Base-by-base conservation (phyloP, 2,888 invertebrate species). In the Drosophila infuscata region DNA sequence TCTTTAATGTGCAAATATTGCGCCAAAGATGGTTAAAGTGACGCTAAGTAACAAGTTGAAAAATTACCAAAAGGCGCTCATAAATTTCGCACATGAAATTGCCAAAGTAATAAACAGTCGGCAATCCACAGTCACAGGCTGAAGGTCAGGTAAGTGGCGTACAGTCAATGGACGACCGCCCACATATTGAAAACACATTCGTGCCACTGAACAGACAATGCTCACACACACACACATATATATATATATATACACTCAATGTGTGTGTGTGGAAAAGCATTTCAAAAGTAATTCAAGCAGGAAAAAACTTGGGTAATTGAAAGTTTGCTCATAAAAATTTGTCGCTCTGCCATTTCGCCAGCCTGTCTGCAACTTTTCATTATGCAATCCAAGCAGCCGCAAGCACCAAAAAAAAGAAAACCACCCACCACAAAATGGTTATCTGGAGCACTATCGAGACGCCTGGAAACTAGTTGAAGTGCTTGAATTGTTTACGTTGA, bases 251-350 rank as follows among this genome's bases (percentile, higher is more conserved):
- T 41, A 38, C 48, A 66, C 56, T 66, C 30, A 68, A 49, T 59
- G 33, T 56, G 73, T 62, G 56, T 54, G 53, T 48, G 48, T 41
- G 46, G n/a, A 49, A 54, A 76, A 82, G 87, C 80, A 83, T 83
- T 89, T 81, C 89, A 73, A 80, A 89, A 86, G 85, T 89, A 86
- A 84, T 89, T 87, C 88, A 84, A 87, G 89, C 89, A 79, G 62
- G 78, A 81, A 89, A 88, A 85, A 87, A 89, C 83, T 86, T 89
- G 76, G 80, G 89, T 87, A 89, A 88, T 89, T 87, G 87, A 87
- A 87, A 87, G 89, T 87, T 87, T 87, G 62, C 88, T 85, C 87
- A 87, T 87, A 89, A 87, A 87, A 87, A 89, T 87, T 89, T 87
- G 86, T 87, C 89, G 83, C 85, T 81, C 72, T 72, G 67, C 74